Percentiles rank a stretch among this genome's conserved stretches.
Evolutionary conservation across 2,797 vertebrate species (phyloP).

Genomic region (Halcyon badia): DNA sequence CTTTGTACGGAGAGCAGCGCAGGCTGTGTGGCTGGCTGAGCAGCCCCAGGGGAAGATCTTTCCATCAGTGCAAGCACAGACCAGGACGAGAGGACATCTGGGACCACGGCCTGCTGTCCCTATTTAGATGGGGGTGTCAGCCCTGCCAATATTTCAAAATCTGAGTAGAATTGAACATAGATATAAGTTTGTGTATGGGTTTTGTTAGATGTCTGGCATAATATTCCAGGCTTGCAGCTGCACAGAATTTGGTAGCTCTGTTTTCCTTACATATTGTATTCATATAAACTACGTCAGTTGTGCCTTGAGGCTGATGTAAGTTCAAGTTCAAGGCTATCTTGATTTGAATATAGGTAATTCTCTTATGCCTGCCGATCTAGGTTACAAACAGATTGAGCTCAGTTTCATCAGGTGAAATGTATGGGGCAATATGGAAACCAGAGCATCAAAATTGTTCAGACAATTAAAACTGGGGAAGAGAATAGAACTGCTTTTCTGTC

Average conservation of each 20-base stretch:
- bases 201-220: not conserved
- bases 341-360: not conserved
- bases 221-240: slow-evolving; percentile 14
- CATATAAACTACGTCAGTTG: not conserved
- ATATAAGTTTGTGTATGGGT: not conserved
- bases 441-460: not conserved
- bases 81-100: not conserved
- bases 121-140: not conserved
- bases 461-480: not conserved
- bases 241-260: not conserved
- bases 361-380: not conserved
- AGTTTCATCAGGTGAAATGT: not conserved
- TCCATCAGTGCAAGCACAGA: not conserved
- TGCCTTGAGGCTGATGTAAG: not conserved
- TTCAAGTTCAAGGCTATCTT: not conserved
- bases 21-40: not conserved
- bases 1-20: not conserved
- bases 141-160: not conserved
- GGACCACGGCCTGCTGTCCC: not conserved
- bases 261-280: not conserved
- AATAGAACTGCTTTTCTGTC: not conserved
- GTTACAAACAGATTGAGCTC: not conserved
- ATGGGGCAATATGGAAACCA: not conserved
- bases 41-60: not conserved
- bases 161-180: not conserved